Conservation (phyloP, 2,113 vertebrate genomes). For the Chascanopsetta lugubris region DNA sequence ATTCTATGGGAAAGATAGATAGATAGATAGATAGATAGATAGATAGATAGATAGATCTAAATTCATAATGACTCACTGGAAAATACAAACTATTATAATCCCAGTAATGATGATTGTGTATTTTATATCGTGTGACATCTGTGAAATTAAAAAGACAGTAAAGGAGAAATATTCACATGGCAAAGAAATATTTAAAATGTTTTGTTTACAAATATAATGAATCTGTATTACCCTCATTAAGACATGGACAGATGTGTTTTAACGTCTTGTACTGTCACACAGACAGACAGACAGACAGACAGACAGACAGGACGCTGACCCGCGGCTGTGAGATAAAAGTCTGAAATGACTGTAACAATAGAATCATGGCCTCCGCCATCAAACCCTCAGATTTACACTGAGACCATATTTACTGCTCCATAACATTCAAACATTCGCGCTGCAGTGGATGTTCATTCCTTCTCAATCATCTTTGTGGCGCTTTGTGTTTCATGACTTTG, state of each 20-base stretch:
- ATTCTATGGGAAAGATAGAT: not conserved
- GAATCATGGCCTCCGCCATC: not conserved
- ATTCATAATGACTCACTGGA: too few relatives aligned
- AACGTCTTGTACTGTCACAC: not conserved
- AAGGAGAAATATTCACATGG: not conserved
- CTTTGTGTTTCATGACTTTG: not conserved
- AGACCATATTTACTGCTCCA: not conserved
- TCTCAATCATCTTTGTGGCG: slow-evolving; percentile 3
- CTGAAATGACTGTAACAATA: not conserved
- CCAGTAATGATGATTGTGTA: not conserved
- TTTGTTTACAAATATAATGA: slow-evolving; percentile 16
- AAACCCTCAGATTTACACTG: not conserved
- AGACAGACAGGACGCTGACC: not conserved
- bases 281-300: slow-evolving; percentile 15
- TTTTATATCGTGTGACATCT: not conserved
- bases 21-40: not conserved
- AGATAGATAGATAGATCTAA: not conserved
- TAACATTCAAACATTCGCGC: not conserved
- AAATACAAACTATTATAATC: not conserved
- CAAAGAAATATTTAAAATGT: not conserved
- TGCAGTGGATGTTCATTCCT: not conserved
- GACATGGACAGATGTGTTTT: slow-evolving; percentile 30
- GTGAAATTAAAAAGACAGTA: not conserved
- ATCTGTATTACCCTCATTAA: not conserved
- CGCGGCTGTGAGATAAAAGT: slow-evolving; percentile 9